Conservation (phyloP, 1,140 invertebrate species). For the Pemphigus obesinymphae region DNA sequence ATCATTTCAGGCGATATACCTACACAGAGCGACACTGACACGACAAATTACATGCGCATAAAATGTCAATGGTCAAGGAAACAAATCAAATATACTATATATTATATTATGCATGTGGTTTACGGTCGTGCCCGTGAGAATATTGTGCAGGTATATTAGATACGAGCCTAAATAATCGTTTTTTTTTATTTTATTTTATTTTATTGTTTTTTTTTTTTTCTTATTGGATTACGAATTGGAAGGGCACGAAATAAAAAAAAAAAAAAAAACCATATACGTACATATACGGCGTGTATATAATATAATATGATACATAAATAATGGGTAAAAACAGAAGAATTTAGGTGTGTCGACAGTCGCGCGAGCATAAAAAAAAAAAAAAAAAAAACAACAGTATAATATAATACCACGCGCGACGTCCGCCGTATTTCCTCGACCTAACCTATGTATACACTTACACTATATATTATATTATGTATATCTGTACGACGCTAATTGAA, state of each 20-base stretch:
- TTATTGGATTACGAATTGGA: background rate
- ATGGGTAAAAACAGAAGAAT: background rate
- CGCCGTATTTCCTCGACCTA: no score
- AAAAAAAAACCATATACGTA: background rate
- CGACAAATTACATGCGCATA: conserved; percentile 14
- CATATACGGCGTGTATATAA: no score
- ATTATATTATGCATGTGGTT: background rate
- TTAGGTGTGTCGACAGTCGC: background rate
- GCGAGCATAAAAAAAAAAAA: background rate
- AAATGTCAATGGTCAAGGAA: conserved; percentile 13
- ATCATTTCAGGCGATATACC: background rate
- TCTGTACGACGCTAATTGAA: background rate
- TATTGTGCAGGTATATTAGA: background rate
- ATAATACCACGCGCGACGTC: background rate
- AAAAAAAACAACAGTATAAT: background rate
- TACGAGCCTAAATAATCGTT: background rate
- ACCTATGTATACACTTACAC: no score
- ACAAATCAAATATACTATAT: background rate
- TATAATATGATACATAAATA: background rate
- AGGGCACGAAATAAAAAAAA: background rate
- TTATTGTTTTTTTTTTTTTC: background rate
- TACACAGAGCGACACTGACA: background rate
- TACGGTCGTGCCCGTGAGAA: background rate
- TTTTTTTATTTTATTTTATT: no score
- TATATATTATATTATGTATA: no score